Evolutionary conservation across 1,140 invertebrate species (phyloP).

Genomic region (Thaumetopoea pityocampa): DNA sequence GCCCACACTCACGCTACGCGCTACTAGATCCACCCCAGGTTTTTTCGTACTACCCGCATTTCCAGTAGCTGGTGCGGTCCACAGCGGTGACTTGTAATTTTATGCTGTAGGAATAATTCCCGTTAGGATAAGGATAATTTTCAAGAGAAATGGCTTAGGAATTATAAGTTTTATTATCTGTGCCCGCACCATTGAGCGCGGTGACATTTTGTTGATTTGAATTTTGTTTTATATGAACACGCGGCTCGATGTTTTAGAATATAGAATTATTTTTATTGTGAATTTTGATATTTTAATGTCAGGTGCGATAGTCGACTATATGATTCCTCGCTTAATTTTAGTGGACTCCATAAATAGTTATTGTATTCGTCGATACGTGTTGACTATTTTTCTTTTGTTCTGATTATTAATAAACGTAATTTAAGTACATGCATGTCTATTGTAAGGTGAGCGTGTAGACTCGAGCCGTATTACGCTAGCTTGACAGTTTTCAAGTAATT

Average conservation of each 20-base stretch:
- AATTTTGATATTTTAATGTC: no score
- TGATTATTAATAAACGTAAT: conserved; percentile 12
- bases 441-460: no score
- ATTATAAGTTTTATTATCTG: conserved; percentile 34
- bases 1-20: conserved; percentile 11
- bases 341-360: no score
- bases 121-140: conserved; percentile 51
- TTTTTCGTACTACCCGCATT: conserved; percentile 2
- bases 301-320: no score
- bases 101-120: conserved; percentile 65
- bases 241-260: neutral
- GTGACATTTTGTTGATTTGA: no score
- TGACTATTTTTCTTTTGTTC: no score
- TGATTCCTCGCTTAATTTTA: no score
- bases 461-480: conserved; percentile 7
- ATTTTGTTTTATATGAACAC: neutral
- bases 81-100: conserved; percentile 39
- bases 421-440: conserved; percentile 11
- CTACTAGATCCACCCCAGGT: neutral
- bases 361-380: no score
- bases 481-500: conserved; percentile 5
- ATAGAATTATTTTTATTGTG: conserved; percentile 18
- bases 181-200: no score
- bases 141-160: conserved; percentile 37
- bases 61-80: conserved; percentile 8